These are phyloP conservation scores for Hesperophylax magnus DNA, from an alignment of 1,140 invertebrate genomes.

Conservation along the genomic window DNA sequence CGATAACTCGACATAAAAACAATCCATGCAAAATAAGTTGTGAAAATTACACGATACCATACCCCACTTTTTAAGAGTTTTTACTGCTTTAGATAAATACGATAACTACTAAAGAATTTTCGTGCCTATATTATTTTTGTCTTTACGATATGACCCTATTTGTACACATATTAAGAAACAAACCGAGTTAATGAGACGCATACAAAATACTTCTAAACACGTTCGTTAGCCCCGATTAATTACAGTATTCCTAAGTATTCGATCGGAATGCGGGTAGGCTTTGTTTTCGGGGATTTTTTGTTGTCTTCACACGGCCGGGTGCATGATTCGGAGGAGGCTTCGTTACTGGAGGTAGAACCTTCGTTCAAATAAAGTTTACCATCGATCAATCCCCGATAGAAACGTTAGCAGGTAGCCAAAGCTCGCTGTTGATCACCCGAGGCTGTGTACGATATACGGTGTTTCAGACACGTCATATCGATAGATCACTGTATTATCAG, in stretches of 20 bases:
- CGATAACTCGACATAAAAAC: no score
- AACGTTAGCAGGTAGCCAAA: conserved; percentile 45
- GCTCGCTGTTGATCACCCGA: conserved; percentile 19
- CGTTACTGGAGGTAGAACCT: conserved; percentile 24
- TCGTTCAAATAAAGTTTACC: conserved; percentile 44
- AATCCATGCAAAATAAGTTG: no score
- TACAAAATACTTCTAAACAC: conserved; percentile 33
- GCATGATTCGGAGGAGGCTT: neutral
- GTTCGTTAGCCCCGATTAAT: conserved; percentile 40
- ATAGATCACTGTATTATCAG: no score
- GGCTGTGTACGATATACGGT: neutral
- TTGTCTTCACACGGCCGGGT: conserved; percentile 27
- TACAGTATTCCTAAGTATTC: conserved; percentile 34
- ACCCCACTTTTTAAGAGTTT: no score
- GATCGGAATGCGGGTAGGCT: conserved; percentile 19
- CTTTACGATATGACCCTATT: neutral
- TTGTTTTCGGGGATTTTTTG: conserved; percentile 30
- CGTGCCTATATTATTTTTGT: no score
- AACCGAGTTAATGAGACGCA: conserved; percentile 5
- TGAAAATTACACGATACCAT: no score
- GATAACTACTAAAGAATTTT: no score
- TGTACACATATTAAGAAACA: conserved; percentile 21
- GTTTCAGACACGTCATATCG: no score
- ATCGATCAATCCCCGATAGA: conserved; percentile 49
- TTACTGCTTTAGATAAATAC: no score